These are phyloP conservation scores for Allygus modestus DNA, from an alignment of 2,888 invertebrate genomes.

Conservation along the genomic window DNA sequence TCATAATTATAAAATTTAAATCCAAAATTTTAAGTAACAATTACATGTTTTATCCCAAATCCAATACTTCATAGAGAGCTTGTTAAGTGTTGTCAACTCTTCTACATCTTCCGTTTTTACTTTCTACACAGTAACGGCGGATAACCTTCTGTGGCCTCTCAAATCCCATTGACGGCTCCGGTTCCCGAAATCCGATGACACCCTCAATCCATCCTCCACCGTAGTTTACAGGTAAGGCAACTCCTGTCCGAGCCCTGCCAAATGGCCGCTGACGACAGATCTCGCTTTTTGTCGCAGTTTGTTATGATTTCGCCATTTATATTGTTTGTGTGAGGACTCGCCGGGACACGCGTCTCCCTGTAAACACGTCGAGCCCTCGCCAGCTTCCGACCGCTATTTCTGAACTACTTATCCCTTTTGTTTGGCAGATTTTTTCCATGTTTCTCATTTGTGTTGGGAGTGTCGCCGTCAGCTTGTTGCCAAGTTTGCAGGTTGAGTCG, in stretches of 20 bases:
- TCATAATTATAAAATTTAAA: too few species aligned
- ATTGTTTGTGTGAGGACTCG: slow-evolving; percentile 30
- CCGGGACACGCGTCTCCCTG: neutral
- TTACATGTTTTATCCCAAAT: too few species aligned
- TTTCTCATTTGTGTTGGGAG: slow-evolving; percentile 6
- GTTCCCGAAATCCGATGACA: too few species aligned
- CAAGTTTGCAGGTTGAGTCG: neutral
- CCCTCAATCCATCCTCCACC: too few species aligned
- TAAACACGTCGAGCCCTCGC: slow-evolving; percentile 15
- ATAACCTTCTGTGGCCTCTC: too few species aligned
- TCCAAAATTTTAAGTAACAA: too few species aligned
- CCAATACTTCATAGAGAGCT: too few species aligned
- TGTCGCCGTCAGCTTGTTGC: neutral
- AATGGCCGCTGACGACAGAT: slow-evolving; percentile 42
- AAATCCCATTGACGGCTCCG: too few species aligned
- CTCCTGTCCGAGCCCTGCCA: slow-evolving; percentile 19
- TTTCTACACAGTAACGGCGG: too few species aligned
- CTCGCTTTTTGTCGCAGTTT: slow-evolving; percentile 42
- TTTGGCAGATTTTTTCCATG: slow-evolving; percentile 40
- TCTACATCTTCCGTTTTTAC: too few species aligned
- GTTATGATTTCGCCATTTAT: slow-evolving; percentile 59
- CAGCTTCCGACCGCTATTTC: slow-evolving; percentile 48
- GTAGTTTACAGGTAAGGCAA: neutral
- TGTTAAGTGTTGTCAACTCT: too few species aligned
- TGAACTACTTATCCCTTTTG: slow-evolving; percentile 48